Conservation (phyloP, 2,113 vertebrate species). For the Callorhinus ursinus region DNA sequence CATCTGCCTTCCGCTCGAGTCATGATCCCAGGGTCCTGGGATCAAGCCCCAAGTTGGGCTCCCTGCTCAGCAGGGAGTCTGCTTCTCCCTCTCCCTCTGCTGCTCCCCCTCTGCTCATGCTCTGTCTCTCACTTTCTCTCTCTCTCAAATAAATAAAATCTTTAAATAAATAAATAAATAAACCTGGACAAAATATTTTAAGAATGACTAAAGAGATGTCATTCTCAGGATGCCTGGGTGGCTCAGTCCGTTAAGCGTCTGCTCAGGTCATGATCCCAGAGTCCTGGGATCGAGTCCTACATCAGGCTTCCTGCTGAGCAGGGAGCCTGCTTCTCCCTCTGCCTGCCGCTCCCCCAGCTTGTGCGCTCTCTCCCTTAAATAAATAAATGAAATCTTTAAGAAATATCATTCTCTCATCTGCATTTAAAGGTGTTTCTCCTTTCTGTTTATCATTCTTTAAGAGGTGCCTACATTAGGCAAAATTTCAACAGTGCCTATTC, state of each 20-base stretch:
- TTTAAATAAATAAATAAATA: background rate
- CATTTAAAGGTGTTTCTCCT: background rate
- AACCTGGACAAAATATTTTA: background rate
- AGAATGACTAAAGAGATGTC: background rate
- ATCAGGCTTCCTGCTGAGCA: too few relatives aligned
- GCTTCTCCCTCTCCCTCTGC: background rate
- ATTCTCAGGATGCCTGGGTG: background rate
- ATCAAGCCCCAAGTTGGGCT: too few relatives aligned
- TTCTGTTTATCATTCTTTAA: background rate
- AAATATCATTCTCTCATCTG: background rate
- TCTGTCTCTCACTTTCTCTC: background rate
- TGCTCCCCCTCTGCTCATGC: too few relatives aligned
- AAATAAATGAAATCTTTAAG: background rate
- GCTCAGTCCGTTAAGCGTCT: too few relatives aligned
- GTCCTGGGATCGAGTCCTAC: too few relatives aligned
- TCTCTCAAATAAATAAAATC: background rate
- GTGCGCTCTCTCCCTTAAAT: too few relatives aligned
- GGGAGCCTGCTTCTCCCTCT: too few relatives aligned
- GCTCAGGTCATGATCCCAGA: too few relatives aligned
- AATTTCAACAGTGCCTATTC: background rate
- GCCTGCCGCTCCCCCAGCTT: too few relatives aligned
- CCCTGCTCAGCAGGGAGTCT: too few relatives aligned
- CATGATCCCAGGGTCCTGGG: too few relatives aligned
- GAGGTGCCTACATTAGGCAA: conserved; percentile 11
- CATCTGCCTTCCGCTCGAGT: too few relatives aligned